Base-by-base conservation (phyloP, 2,797 vertebrate species). In the Mus caroli region DNA sequence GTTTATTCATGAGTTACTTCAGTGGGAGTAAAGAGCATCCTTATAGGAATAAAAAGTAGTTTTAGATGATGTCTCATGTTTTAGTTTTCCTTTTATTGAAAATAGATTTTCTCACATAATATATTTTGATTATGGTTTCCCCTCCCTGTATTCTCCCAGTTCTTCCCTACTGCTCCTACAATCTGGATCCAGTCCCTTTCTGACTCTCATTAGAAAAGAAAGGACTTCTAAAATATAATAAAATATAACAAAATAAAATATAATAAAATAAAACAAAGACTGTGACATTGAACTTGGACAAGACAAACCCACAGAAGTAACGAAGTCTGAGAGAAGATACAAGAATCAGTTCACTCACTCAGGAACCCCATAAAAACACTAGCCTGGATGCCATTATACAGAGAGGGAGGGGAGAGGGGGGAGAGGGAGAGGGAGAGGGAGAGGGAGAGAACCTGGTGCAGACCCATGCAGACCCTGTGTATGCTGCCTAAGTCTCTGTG, bases 41-140 rank as follows among this genome's bases (percentile, higher is more conserved):
- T 87, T 50, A 73, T 26, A 52, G 28, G 20, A 89, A 28, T 86
- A 71, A 75, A 79, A 90, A 80, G 31, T 56, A 56, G 64, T 64
- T 86, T 86, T 86, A 86, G 17, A 58, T 93, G 31, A 46, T 93
- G 56, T 56, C 24, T 64, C 94, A 93, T 17, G n/a, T 52, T 89
- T 69, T 60, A 40, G 60, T 26, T 82, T 40, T 60, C 37, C 11
- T 58, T 58, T 40, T 40, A 40, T 40, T 26, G 46, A 50, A 34
- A 78, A 26, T 82, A 58, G 20, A 82, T 22, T 80, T 80, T 56
- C 54, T 50, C 50, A 60, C 22, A 40, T 40, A 82, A 28, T 82
- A 15, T 40, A 82, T 58, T 82, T 56, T 82, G 12, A 40, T 40
- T 60, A 28, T 60, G 22, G n/a, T 40, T 60, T 82, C 22, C 7